These are phyloP conservation scores for Lymantria monacha DNA, from an alignment of 2,888 invertebrate genomes.

Conservation along the genomic window DNA sequence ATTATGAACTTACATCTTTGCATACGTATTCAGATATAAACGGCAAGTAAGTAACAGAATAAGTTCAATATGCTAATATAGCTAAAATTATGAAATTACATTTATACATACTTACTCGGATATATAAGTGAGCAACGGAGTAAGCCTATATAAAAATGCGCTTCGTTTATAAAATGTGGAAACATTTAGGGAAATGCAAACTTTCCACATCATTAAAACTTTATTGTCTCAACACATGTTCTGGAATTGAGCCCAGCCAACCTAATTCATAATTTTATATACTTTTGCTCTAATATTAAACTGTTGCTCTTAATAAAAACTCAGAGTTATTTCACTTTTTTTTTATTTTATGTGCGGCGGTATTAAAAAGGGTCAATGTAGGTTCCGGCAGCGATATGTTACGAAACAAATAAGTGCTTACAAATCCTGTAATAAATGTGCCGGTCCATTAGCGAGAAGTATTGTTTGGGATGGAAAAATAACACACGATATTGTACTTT, in stretches of 20 bases:
- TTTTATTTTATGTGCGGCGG: conserved; percentile 12
- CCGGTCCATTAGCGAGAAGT: neutral
- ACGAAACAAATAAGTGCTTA: neutral
- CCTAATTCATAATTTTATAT: conserved; percentile 49
- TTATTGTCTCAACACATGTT: conserved; percentile 62
- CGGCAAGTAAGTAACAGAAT: no score
- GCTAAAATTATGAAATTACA: no score
- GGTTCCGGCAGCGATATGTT: neutral
- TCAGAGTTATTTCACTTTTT: conserved; percentile 14
- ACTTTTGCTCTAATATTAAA: conserved; percentile 20
- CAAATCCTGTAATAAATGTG: neutral
- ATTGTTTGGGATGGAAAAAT: neutral
- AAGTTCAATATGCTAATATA: no score
- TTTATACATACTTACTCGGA: no score
- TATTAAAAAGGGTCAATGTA: conserved; percentile 16
- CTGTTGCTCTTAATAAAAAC: conserved; percentile 35
- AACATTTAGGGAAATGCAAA: conserved; percentile 21
- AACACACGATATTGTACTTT: neutral
- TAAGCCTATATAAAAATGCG: no score
- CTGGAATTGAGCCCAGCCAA: conserved; percentile 56
- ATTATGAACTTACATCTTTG: no score
- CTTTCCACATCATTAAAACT: conserved; percentile 58
- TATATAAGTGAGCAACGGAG: no score
- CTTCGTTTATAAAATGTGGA: no score
- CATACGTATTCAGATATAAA: no score